A percentile compares a stretch with the other conserved stretches of the same genome.
phyloP scores from a whole-genome alignment of 1,140 invertebrate species.

The Aphelinus certus region DNA sequence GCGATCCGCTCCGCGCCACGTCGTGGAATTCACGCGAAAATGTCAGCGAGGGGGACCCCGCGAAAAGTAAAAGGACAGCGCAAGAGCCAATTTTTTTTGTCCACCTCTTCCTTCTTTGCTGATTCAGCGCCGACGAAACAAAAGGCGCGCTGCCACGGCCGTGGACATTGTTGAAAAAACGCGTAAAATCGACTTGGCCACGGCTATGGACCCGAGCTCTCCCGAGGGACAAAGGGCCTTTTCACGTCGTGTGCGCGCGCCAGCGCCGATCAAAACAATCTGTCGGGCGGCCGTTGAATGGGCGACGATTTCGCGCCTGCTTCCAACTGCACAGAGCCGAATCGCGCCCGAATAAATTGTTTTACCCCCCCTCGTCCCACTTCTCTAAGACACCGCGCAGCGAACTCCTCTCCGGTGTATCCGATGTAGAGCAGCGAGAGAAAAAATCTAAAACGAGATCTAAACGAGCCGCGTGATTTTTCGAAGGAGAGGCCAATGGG shows the following conservation, averaged over 20 bases:
- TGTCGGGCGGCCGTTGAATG: constrained; percentile 50
- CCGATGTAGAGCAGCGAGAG: constrained; percentile 39
- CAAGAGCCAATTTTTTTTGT: constrained; percentile 22
- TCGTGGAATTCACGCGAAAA: constrained; percentile 44
- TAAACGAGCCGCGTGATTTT: constrained; percentile 22
- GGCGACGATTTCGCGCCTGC: constrained; percentile 11
- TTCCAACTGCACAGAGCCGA: constrained; percentile 8
- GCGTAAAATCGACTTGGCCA: constrained; percentile 47
- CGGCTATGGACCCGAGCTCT: constrained; percentile 29
- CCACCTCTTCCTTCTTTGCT: no score
- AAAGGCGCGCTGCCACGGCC: not conserved
- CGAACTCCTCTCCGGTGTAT: not conserved
- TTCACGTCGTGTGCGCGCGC: constrained; percentile 7
- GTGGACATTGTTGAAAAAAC: constrained; percentile 44
- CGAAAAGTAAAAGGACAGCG: constrained; percentile 29
- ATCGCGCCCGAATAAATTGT: constrained; percentile 33
- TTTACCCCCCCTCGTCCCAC: constrained; percentile 13
- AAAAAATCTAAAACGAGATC: constrained; percentile 35
- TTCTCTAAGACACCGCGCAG: not conserved
- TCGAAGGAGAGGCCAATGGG: constrained; percentile 44
- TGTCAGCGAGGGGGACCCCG: constrained; percentile 6
- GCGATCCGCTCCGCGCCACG: constrained; percentile 48
- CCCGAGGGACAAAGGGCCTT: constrained; percentile 50
- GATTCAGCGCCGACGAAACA: constrained; percentile 12
- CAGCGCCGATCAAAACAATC: constrained; percentile 53